Evolutionary conservation across 2,113 vertebrate genomes (phyloP).

Genomic region (Saguinus midas): DNA sequence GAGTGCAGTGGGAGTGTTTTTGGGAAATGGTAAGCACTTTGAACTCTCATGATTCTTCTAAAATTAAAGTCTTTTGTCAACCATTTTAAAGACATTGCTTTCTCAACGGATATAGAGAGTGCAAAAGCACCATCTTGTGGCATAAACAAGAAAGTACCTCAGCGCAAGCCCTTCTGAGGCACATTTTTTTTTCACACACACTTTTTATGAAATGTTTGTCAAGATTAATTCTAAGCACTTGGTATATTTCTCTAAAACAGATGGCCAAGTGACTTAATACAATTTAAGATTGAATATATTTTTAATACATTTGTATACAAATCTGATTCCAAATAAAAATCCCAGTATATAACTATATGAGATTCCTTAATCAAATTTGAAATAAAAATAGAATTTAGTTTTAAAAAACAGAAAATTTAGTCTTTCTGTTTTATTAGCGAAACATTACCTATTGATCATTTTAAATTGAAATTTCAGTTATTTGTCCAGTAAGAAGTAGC

Average conservation of each 20-base stretch:
- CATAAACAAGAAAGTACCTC: not conserved
- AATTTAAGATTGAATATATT: constrained; percentile 63
- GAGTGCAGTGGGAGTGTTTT: constrained; percentile 4
- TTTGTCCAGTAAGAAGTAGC: not conserved
- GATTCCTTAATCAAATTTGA: constrained; percentile 42
- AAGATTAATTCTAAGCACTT: constrained; percentile 75
- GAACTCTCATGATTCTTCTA: constrained; percentile 68
- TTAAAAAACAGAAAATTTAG: constrained; percentile 24
- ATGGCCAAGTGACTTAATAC: constrained; percentile 76
- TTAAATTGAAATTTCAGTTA: not conserved
- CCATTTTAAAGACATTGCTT: constrained; percentile 59
- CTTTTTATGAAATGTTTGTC: constrained; percentile 77
- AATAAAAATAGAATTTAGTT: constrained; percentile 57
- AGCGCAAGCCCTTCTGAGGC: not conserved
- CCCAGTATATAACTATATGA: constrained; percentile 24
- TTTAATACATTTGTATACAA: constrained; percentile 62
- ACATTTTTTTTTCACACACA: constrained; percentile 53
- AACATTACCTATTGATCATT: not conserved
- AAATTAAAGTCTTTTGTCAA: constrained; percentile 74
- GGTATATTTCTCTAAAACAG: constrained; percentile 70
- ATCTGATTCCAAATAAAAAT: constrained; percentile 58
- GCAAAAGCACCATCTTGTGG: constrained; percentile 78
- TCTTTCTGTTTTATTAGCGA: constrained; percentile 36
- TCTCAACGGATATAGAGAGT: constrained; percentile 51
- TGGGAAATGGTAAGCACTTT: constrained; percentile 52